These are phyloP conservation scores for Volucella bombylans DNA, from an alignment of 2,888 invertebrate species.

Conservation along the genomic window DNA sequence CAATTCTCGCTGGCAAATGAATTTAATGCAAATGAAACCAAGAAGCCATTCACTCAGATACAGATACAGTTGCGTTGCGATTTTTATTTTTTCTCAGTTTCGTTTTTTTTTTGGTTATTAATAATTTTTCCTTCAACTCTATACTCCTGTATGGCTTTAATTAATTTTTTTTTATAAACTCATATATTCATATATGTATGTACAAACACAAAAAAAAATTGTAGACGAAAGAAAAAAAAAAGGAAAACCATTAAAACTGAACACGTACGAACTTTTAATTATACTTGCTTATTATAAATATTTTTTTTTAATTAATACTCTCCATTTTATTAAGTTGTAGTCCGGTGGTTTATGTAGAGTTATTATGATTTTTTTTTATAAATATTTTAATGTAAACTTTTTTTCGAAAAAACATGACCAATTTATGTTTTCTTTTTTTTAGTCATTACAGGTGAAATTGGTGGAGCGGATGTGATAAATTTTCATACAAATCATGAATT, in stretches of 20 bases:
- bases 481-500: too few species aligned
- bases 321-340: conserved; percentile 30
- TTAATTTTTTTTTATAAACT: conserved; percentile 17
- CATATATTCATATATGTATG: not conserved
- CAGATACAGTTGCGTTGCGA: conserved; percentile 25
- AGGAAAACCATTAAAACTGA: conserved; percentile 69
- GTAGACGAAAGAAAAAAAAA: conserved; percentile 47
- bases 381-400: conserved; percentile 42
- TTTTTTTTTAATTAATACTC: conserved; percentile 20
- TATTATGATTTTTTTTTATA: conserved; percentile 10
- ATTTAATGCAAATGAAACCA: conserved; percentile 60
- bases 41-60: conserved; percentile 35
- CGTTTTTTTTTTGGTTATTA: conserved; percentile 11
- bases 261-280: conserved; percentile 68
- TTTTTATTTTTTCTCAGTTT: conserved; percentile 8
- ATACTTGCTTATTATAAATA: conserved; percentile 41
- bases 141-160: conserved; percentile 23
- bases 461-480: not conserved
- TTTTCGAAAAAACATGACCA: not conserved
- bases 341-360: conserved; percentile 29
- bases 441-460: conserved; percentile 12
- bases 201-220: conserved; percentile 4
- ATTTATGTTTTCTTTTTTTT: conserved; percentile 16
- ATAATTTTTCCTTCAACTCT: too few species aligned
- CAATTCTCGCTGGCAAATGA: conserved; percentile 55